Conservation (phyloP, 2,888 invertebrate species). For the Dasypogon diadema region DNA sequence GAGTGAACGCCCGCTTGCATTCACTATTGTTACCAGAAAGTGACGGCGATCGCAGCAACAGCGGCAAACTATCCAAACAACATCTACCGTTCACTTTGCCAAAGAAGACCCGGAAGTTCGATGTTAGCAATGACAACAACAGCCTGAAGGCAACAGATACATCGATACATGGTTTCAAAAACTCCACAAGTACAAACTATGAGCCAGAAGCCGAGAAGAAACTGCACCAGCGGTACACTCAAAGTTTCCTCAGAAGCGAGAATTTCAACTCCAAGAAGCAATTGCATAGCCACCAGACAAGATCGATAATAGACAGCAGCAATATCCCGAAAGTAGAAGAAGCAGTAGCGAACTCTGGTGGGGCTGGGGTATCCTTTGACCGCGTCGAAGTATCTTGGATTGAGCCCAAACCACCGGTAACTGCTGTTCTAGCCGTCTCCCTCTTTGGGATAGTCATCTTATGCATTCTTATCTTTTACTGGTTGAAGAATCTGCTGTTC, state of each 20-base stretch:
- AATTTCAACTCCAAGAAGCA: not conserved
- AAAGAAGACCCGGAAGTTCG: not conserved
- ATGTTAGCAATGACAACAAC: constrained; percentile 3
- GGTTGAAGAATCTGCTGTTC: constrained; percentile 35
- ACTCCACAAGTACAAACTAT: constrained; percentile 48
- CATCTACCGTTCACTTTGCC: not conserved
- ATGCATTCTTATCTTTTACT: constrained; percentile 13
- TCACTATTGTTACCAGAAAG: not conserved
- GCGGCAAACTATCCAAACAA: not conserved
- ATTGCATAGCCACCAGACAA: constrained; percentile 34
- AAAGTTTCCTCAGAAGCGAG: not conserved
- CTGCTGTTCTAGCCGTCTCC: not conserved
- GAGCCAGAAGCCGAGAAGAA: not conserved
- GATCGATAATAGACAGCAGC: constrained; percentile 25
- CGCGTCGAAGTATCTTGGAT: constrained; percentile 37
- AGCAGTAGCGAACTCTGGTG: not conserved
- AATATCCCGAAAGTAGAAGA: not conserved
- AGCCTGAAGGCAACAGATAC: constrained; percentile 20
- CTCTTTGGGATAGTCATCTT: constrained; percentile 15
- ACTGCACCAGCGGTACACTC: not conserved
- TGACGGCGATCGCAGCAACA: not conserved
- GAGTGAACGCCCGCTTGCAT: not conserved
- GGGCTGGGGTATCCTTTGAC: constrained; percentile 29
- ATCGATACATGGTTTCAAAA: constrained; percentile 52
- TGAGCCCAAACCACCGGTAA: constrained; percentile 11